Percentiles rank a stretch among this genome's conserved stretches.
These are phyloP conservation scores for Osmoderma eremita DNA, from an alignment of 2,888 invertebrate genomes.

Conservation along the genomic window DNA sequence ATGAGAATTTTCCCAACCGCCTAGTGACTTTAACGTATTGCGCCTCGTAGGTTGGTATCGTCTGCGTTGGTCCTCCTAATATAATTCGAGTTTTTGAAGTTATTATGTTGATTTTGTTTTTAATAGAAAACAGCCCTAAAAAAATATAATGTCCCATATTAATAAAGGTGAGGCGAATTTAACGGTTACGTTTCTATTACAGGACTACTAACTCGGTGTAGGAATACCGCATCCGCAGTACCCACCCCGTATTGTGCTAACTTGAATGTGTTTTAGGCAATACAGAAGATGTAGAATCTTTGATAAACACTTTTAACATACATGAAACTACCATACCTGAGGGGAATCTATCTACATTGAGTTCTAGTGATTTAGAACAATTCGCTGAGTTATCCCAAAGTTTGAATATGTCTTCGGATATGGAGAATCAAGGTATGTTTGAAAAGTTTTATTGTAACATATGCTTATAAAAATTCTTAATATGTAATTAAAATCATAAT, in stretches of 20 bases:
- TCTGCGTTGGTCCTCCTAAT: slow-evolving; percentile 37
- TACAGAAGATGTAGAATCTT: slow-evolving; percentile 53
- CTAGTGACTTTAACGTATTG: slow-evolving; percentile 48
- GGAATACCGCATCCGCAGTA: slow-evolving; percentile 10
- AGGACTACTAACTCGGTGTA: slow-evolving; percentile 1
- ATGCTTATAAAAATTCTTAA: too few relatives aligned
- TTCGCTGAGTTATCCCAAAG: slow-evolving; percentile 59
- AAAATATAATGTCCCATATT: slow-evolving; percentile 53
- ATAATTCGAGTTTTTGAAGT: slow-evolving; percentile 58
- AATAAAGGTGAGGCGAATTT: slow-evolving; percentile 52
- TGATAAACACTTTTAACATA: slow-evolving; percentile 55
- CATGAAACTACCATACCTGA: slow-evolving; percentile 53
- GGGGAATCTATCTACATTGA: slow-evolving; percentile 53
- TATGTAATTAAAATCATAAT: too few relatives aligned
- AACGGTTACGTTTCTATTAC: slow-evolving; percentile 13
- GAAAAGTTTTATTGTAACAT: background rate
- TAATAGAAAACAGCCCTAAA: slow-evolving; percentile 46
- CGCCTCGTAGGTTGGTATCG: slow-evolving; percentile 48
- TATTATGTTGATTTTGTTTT: slow-evolving; percentile 51
- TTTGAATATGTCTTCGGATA: slow-evolving; percentile 55
- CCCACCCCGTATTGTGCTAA: slow-evolving; percentile 4
- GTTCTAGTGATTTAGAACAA: slow-evolving; percentile 56
- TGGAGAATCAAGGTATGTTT: slow-evolving; percentile 56
- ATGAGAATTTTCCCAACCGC: background rate
- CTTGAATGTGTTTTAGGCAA: slow-evolving; percentile 49